Percentiles rank a stretch among this genome's conserved stretches.
phyloP scores from a whole-genome alignment of 2,797 vertebrate genomes.

The Psittacula derbiana region DNA sequence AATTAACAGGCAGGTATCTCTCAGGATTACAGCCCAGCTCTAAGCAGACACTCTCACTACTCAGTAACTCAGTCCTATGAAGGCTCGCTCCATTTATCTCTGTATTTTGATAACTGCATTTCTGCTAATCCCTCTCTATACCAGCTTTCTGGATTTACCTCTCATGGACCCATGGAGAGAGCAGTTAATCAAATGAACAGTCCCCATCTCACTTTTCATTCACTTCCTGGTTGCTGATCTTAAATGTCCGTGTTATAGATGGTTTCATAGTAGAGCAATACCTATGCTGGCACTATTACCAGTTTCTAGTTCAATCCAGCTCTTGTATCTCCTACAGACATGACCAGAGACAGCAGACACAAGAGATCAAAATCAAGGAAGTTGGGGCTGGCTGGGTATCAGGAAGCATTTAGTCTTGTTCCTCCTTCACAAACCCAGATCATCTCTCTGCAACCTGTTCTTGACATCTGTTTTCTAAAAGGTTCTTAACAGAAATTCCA shows the following conservation, averaged over 20 bases:
- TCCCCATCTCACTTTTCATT: neutral
- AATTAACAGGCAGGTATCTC: constrained; percentile 60
- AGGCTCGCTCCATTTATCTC: neutral
- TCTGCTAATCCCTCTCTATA: neutral
- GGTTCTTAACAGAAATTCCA: neutral
- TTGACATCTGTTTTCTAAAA: constrained; percentile 25
- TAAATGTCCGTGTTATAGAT: neutral
- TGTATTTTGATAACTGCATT: neutral
- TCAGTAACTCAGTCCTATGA: neutral
- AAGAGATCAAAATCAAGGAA: constrained; percentile 8
- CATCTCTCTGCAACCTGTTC: constrained; percentile 7
- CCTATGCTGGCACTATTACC: neutral
- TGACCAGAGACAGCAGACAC: neutral
- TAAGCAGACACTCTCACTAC: neutral
- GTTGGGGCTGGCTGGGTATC: neutral
- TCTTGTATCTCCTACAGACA: neutral
- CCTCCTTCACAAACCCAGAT: constrained; percentile 20
- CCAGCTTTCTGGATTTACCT: neutral
- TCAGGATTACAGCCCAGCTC: constrained; percentile 13
- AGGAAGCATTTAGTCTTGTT: constrained; percentile 7
- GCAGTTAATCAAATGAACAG: constrained; percentile 11
- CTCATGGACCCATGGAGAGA: neutral
- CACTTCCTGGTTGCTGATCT: neutral
- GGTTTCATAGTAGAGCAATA: neutral
- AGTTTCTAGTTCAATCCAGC: constrained; percentile 12